Evolutionary conservation across 2,797 vertebrate genomes (phyloP), one percentile per base, ranked within the genome.

Genomic region (Rhynchotus rufescens): DNA sequence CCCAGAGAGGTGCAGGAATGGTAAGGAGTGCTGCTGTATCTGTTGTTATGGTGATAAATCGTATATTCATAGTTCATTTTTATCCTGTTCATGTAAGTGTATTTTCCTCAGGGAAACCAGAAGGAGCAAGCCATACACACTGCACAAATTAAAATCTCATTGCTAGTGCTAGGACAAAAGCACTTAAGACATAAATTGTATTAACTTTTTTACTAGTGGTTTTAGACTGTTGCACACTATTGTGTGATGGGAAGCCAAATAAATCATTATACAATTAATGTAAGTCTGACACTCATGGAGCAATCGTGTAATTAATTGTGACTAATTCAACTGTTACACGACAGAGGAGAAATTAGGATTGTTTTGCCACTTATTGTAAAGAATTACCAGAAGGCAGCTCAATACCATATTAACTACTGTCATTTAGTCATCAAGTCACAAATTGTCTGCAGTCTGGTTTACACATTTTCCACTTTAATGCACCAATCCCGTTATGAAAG

Each of bases 311-410:
- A 88, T 92, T 96, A 90, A 90, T 88, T 91, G 65, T 89, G 86
- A 84, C 67, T 82, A 86, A 94, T 78, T 83, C 60, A 80, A 86
- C 83, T 84, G 91, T 89, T 89, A 86, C 49, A 88, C 32, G 80
- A 81, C 80, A 80, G 72, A 92, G 69, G 52, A 93, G 38, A 93
- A 93, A 96, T 86, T 84, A 88, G 54, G 25, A 72, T 62, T 75
- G 75, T 89, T 91, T 95, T 93, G 64, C 88, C 56, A 66, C 57
- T 80, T 76, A 79, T 25, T 59, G 78, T 84, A 92, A 94, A 88
- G 88, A 88, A 89, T 92, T 88, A 81, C 68, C 65, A 89, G 85
- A 89, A 82, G 83, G 54, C 40, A 92, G 36, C 32, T 82, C 76
- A 94, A 91, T 91, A 91, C 75, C 88, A 44, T 74, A 20, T 16